Conservation (phyloP, 1,140 invertebrate genomes). For the Pygmarrhopalites habei region DNA sequence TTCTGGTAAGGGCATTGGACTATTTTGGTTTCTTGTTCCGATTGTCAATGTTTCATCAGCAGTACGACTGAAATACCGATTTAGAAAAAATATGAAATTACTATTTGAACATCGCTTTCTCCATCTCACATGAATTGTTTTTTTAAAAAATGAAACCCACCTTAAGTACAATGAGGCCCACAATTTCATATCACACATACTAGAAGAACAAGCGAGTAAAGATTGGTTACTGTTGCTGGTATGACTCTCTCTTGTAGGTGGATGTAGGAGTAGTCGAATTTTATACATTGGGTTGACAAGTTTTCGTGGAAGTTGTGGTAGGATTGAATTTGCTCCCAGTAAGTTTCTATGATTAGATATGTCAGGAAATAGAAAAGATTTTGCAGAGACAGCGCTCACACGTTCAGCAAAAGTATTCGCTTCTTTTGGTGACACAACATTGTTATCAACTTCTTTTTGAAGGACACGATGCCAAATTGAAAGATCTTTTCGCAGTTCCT, state of each 20-base stretch:
- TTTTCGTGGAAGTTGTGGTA: constrained; percentile 11
- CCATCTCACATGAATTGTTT: too few species aligned
- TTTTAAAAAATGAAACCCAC: neutral
- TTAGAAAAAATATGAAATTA: too few species aligned
- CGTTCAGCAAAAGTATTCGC: neutral
- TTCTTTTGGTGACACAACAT: neutral
- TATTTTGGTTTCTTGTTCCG: too few species aligned
- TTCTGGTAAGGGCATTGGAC: too few species aligned
- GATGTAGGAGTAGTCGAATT: constrained; percentile 25
- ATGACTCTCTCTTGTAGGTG: neutral
- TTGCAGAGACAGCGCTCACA: neutral
- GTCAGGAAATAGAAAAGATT: constrained; percentile 1
- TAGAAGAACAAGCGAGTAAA: constrained; percentile 16
- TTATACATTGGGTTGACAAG: constrained; percentile 35
- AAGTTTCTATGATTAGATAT: neutral
- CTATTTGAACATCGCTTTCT: too few species aligned
- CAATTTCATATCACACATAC: constrained; percentile 28
- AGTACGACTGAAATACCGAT: too few species aligned
- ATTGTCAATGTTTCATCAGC: too few species aligned
- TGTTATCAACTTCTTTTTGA: constrained; percentile 26
- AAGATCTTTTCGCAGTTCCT: constrained; percentile 32
- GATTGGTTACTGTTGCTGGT: neutral
- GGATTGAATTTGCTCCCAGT: neutral
- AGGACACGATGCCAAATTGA: constrained; percentile 31
- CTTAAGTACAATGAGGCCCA: constrained; percentile 31